Conservation (phyloP, 2,113 vertebrate species). For the Astatoreochromis straeleni region DNA sequence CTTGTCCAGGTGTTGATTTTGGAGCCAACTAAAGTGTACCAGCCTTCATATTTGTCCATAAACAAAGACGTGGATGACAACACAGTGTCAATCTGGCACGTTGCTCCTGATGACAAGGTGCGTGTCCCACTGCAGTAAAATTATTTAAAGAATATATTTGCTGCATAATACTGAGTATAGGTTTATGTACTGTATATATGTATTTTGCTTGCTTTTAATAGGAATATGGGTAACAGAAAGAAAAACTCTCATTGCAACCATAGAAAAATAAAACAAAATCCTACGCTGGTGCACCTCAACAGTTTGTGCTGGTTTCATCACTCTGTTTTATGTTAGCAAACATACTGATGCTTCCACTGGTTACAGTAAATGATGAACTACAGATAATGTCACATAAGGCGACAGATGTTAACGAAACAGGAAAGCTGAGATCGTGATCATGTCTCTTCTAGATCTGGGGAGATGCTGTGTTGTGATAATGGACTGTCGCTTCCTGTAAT, state of each 20-base stretch:
- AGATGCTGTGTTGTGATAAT: not conserved
- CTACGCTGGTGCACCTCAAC: not conserved
- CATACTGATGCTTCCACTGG: not conserved
- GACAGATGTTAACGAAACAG: not conserved
- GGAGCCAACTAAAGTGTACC: conserved; percentile 97
- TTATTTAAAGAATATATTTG: not conserved
- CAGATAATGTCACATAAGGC: not conserved
- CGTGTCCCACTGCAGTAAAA: not conserved
- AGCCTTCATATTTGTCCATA: conserved; percentile 93
- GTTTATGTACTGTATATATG: not conserved
- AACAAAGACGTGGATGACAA: conserved; percentile 95
- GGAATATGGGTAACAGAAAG: not conserved
- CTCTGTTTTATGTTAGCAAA: not conserved
- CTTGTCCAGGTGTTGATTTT: conserved; percentile 87
- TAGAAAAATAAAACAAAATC: not conserved
- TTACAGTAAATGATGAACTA: not conserved
- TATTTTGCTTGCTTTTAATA: not conserved
- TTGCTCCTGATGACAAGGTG: conserved; percentile 93
- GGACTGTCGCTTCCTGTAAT: not conserved
- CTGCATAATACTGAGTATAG: not conserved
- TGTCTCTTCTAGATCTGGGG: not conserved
- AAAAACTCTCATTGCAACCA: not conserved
- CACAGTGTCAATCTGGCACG: conserved; percentile 95
- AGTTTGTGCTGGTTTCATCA: not conserved
- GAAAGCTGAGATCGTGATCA: not conserved